Evolutionary conservation across 2,888 invertebrate species (phyloP).

Genomic region (Empis stercorea): DNA sequence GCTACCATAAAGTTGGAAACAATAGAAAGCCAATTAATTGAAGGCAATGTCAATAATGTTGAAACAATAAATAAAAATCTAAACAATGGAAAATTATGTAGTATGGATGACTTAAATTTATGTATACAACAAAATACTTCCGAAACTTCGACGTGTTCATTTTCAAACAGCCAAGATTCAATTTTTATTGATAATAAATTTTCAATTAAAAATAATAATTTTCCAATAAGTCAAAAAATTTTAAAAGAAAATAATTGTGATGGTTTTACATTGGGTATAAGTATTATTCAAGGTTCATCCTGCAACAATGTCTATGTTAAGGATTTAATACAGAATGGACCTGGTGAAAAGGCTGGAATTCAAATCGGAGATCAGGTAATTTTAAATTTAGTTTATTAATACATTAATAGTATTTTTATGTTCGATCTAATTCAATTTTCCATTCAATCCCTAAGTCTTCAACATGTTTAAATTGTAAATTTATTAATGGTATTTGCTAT

Average conservation of each 20-base stretch:
- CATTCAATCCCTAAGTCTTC: too few species aligned
- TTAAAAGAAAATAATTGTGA: background rate
- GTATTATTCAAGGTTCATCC: conserved; percentile 15
- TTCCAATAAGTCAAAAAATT: background rate
- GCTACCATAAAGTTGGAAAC: background rate
- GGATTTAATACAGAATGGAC: conserved; percentile 17
- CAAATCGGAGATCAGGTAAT: conserved; percentile 16
- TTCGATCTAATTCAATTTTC: too few species aligned
- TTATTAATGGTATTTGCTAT: too few species aligned
- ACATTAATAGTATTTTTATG: too few species aligned
- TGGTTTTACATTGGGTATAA: conserved; percentile 15
- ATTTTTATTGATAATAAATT: conserved; percentile 11
- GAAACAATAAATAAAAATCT: background rate
- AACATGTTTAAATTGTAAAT: too few species aligned
- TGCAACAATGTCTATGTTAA: conserved; percentile 18
- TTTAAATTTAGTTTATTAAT: background rate
- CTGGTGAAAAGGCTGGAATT: conserved; percentile 14
- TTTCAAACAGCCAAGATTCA: conserved; percentile 12
- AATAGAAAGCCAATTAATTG: background rate
- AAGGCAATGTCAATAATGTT: conserved; percentile 1
- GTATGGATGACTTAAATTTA: background rate
- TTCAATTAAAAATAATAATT: conserved; percentile 6
- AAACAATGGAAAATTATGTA: background rate
- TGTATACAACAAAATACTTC: too few species aligned
- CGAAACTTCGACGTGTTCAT: too few species aligned